Evolutionary conservation across 2,888 invertebrate genomes (phyloP), one percentile per base, ranked within the genome.

Genomic region (Pecten maximus): DNA sequence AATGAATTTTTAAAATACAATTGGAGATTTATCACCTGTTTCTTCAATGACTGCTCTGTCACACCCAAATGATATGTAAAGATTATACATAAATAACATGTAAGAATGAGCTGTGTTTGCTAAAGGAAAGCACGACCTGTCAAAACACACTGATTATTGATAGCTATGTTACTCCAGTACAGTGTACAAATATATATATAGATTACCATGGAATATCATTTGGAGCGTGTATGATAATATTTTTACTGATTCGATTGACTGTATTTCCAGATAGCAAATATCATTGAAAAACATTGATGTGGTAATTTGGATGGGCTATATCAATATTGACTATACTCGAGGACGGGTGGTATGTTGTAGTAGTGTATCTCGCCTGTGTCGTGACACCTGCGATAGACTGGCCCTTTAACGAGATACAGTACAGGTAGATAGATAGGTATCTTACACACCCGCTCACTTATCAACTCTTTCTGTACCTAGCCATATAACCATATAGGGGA

Each of bases 371-470:
- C 74, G 35, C 74, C 74, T 74, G 28, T 74, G 74, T 74, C 12
- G 35, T 35, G 74, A 35, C 74, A 74, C 74, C 74, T 74, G 74
- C 28, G 74, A 74, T 74, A 74, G 35, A 28, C 23, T 28, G 74
- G 74, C 74, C 74, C 74, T 74, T 74, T 74, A 74, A 74, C 74
- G 74, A 74, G 74, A 74, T 74, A 74, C 12, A 35, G 35, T 74
- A 74, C 74, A 74, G 74, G 74, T 74, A 74, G 74, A 74, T 74
- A 74, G 74, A 74, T 74, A 74, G 74, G 74, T 74, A 74, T 35
- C 44, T 10, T 12, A 44, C 16, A 28, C 74, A 74, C 74, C 74
- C 74, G 74, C 35, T 74, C 35, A 35, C 74, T 35, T 74, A 74
- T 74, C 74, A 35, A 2, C 28, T 10, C 12, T 10, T 35, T 28